phyloP scores from a whole-genome alignment of 2,113 vertebrate species.

The Brevimyrus niger region DNA sequence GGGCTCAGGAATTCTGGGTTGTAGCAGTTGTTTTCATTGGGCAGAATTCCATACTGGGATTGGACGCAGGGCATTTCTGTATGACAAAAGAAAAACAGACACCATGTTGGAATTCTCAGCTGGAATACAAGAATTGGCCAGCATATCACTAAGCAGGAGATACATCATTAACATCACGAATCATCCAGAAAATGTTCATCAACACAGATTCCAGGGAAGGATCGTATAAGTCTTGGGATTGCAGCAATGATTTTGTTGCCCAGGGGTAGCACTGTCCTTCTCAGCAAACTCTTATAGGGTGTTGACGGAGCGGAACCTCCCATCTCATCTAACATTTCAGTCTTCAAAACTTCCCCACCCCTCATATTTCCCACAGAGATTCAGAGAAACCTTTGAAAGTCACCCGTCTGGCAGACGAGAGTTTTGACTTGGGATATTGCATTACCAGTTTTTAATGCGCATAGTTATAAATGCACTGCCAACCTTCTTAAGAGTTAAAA shows the following conservation, averaged over 20 bases:
- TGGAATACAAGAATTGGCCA: not conserved
- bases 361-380: conserved; percentile 5
- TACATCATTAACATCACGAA: not conserved
- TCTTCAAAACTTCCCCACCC: not conserved
- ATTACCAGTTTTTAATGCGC: conserved; percentile 10
- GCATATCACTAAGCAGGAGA: conserved; percentile 3
- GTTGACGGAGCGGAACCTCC: not conserved
- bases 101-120: conserved; percentile 18
- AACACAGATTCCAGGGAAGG: not conserved
- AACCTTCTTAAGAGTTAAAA: not conserved
- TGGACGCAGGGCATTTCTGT: conserved; percentile 92
- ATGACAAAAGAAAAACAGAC: not conserved
- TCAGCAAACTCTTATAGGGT: not conserved
- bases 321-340: conserved; percentile 1
- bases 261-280: not conserved
- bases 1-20: conserved; percentile 66
- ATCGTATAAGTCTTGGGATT: not conserved
- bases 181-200: not conserved
- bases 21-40: conserved; percentile 64
- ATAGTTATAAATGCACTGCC: conserved; percentile 6
- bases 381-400: conserved; percentile 32
- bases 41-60: conserved; percentile 72
- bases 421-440: conserved; percentile 4
- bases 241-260: not conserved
- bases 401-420: not conserved